Evolutionary conservation across 2,113 vertebrate species (phyloP), one percentile per base, ranked within the genome.

Genomic region (Mesitornis unicolor): DNA sequence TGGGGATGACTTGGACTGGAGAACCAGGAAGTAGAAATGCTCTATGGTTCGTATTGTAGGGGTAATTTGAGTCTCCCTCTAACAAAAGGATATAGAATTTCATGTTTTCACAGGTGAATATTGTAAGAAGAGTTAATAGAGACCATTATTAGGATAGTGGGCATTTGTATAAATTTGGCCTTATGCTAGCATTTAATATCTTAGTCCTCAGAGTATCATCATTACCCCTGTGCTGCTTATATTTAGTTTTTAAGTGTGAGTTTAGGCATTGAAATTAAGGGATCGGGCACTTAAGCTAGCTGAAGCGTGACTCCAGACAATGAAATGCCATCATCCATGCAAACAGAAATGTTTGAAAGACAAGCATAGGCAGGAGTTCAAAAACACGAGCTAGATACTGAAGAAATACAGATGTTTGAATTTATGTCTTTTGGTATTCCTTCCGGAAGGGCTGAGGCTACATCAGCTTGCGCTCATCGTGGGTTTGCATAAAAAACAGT

Each of bases 391-490:
- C 29, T 74, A 65, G 45, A 22, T 38, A 56, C 11, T 69, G 29
- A 68, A 67, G 33, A 19, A 57, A 22, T 67, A 47, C 25, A 70
- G 36, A 48, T 47, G 8, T 28, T 22, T 5, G 1, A 54, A 64
- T 76, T 83, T 9, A 5, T 29, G 40, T 51, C 16, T 60, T 73
- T 16, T 8, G 12, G 8, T 42, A 6, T 51, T 91, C 36, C 14
- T 69, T 43, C 35, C 20, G 13, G 20, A 60, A 43, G 25, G 14
- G 6, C 1, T 54, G 76, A 84, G 63, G 29, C 35, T 73, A 8
- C 40, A 51, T 81, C 13, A 43, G 26, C 50, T 31, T 69, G 40
- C 24, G 10, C 0, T 33, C 16, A 7, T 45, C 0, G 0, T 16
- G 29, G 12, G 4, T 60, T 76, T 94, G 53, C 3, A 3, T 73